phyloP scores from a whole-genome alignment of 2,797 vertebrate genomes.

The Anableps anableps region DNA sequence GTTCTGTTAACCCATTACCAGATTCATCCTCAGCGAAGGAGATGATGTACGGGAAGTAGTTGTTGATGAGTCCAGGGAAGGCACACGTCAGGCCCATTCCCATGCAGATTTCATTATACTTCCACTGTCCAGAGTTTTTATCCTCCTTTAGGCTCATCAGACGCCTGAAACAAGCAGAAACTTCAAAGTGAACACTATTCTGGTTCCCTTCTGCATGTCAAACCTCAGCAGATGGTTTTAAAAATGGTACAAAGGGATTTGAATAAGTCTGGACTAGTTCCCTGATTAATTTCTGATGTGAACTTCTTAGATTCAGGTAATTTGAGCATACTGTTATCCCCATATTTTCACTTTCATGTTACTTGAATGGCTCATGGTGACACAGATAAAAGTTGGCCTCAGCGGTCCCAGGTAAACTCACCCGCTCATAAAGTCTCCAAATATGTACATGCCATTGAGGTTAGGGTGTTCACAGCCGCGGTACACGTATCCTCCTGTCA shows the following conservation, averaged over 20 bases:
- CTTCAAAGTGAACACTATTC: background rate
- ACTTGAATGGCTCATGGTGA: background rate
- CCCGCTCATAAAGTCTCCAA: slow-evolving; percentile 99
- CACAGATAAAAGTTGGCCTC: background rate
- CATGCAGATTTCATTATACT: slow-evolving; percentile 94
- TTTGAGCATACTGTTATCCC: background rate
- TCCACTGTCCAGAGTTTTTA: slow-evolving; percentile 81
- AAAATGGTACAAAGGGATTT: background rate
- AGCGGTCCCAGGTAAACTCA: slow-evolving; percentile 60
- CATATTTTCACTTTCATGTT: background rate
- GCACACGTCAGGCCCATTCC: slow-evolving; percentile 88
- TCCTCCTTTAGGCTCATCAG: slow-evolving; percentile 93
- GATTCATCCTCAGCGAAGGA: slow-evolving; percentile 97
- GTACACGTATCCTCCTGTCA: slow-evolving; percentile 94
- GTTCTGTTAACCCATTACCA: slow-evolving; percentile 74
- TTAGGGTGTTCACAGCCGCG: slow-evolving; percentile 94
- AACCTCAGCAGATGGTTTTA: background rate
- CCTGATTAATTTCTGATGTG: background rate
- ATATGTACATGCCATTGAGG: slow-evolving; percentile 94
- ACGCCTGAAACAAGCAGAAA: slow-evolving; percentile 76
- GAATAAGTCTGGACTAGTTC: background rate
- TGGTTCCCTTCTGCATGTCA: background rate
- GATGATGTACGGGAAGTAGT: slow-evolving; percentile 93
- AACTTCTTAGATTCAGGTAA: background rate
- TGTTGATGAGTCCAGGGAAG: slow-evolving; percentile 94